A percentile compares a stretch with the other conserved stretches of the same genome.
Conservation (phyloP, 1,140 invertebrate species). For the Bombus difficillimus region DNA sequence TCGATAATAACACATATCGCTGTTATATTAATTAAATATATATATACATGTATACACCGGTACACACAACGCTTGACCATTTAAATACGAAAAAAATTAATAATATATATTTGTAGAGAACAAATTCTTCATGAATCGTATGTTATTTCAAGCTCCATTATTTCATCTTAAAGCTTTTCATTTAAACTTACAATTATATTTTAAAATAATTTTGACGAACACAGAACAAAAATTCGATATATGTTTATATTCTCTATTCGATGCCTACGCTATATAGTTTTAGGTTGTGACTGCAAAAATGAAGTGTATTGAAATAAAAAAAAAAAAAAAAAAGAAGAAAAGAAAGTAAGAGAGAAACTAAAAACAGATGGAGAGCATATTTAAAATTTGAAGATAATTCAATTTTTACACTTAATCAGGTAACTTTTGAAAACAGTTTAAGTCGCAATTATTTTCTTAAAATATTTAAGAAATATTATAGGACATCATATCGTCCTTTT, state of each 20-base stretch:
- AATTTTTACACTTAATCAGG: slow-evolving; percentile 24
- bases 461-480: neutral
- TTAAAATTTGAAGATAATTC: neutral
- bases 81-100: slow-evolving; percentile 23
- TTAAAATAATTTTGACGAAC: neutral
- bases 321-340: neutral
- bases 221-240: neutral
- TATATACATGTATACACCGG: slow-evolving; percentile 25
- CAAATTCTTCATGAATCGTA: neutral
- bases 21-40: slow-evolving; percentile 51
- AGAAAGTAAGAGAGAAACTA: neutral
- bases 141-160: neutral
- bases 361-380: neutral
- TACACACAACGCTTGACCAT: slow-evolving; percentile 35
- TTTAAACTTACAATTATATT: neutral
- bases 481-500: neutral
- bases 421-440: slow-evolving; percentile 41
- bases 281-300: slow-evolving; percentile 11
- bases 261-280: slow-evolving; percentile 17
- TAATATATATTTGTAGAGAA: slow-evolving; percentile 19
- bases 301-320: neutral
- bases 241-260: slow-evolving; percentile 2
- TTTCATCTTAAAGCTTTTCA: neutral
- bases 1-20: slow-evolving; percentile 50
- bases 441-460: slow-evolving; percentile 10